Evolutionary conservation across 2,888 invertebrate species (phyloP), one percentile per base, ranked within the genome.

Genomic region (Zeuzera pyrina): DNA sequence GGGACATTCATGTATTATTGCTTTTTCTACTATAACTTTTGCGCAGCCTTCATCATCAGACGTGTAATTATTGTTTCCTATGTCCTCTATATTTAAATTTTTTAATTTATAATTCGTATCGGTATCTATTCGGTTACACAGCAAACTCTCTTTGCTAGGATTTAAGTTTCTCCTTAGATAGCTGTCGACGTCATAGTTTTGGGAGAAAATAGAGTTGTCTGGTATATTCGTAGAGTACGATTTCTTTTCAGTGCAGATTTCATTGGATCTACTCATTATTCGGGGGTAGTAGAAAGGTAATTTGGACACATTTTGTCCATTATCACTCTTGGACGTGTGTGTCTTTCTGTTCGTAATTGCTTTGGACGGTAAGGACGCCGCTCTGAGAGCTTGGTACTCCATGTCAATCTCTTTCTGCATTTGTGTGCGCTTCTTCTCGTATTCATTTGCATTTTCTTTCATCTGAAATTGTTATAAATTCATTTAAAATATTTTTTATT

Each of bases 221-320:
- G 86, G 79, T 37, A 85, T 76, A 41, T 86, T 86, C 2, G 68
- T 67, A 0, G 83, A 77, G 40, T 68, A 77, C 0, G 70, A 62
- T 38, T 60, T 63, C 30, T 63, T 53, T 15, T 46, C 41, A 60
- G 53, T 26, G 57, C n/a, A n/a, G n/a, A 46, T 36, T 12, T 15
- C 70, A n/a, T n/a, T n/a, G n/a, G n/a, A n/a, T n/a, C n/a, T n/a
- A n/a, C n/a, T n/a, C 56, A 26, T 71, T 66, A 28, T 72, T 61
- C 44, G 73, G 59, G 57, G 73, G 49, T 83, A 77, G 54, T 72
- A 78, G 29, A 69, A 63, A 1, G 74, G 67, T 42, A 67, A 57
- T 52, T 73, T 74, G 4, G 71, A 56, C n/a, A n/a, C n/a, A n/a
- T n/a, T n/a, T n/a, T n/a, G n/a, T n/a, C n/a, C n/a, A n/a, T n/a